Conservation (phyloP, 2,113 vertebrate genomes). For the Anser cygnoides region DNA sequence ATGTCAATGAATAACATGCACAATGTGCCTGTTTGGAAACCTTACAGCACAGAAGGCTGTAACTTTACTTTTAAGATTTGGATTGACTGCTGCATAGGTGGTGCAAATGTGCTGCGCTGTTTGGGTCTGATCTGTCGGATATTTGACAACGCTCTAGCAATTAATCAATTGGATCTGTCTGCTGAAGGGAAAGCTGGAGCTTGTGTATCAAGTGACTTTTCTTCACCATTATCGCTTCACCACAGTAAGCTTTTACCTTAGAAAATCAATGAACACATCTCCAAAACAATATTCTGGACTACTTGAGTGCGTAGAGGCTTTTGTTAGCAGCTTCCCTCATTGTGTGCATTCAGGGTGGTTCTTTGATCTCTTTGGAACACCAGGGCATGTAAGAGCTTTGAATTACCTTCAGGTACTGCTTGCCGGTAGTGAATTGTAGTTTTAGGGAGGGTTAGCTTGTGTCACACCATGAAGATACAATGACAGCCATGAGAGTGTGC, state of each 20-base stretch:
- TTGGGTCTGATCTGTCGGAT: not conserved
- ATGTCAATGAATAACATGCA: not conserved
- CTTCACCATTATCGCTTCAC: not conserved
- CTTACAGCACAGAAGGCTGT: not conserved
- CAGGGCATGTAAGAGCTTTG: not conserved
- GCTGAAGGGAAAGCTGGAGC: not conserved
- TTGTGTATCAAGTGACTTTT: not conserved
- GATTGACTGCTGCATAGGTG: not conserved
- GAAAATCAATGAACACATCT: rapidly evolving
- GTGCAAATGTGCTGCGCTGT: not conserved
- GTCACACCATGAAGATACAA: rapidly evolving
- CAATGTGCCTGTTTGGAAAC: not conserved
- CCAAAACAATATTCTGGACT: not conserved
- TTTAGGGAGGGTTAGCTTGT: not conserved
- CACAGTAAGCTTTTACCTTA: not conserved
- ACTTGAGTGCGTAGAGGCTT: rapidly evolving
- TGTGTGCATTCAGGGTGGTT: rapidly evolving
- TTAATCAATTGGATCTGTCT: not conserved
- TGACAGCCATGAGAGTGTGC: not conserved
- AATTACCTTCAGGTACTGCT: not conserved
- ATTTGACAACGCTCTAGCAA: not conserved
- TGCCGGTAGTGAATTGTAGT: not conserved
- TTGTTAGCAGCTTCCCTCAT: not conserved
- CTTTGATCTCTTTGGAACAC: not conserved
- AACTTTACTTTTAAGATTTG: not conserved